Percentiles rank a stretch among this genome's conserved stretches.
Conservation (phyloP, 2,888 invertebrate genomes). For the Eupithecia vulgata region DNA sequence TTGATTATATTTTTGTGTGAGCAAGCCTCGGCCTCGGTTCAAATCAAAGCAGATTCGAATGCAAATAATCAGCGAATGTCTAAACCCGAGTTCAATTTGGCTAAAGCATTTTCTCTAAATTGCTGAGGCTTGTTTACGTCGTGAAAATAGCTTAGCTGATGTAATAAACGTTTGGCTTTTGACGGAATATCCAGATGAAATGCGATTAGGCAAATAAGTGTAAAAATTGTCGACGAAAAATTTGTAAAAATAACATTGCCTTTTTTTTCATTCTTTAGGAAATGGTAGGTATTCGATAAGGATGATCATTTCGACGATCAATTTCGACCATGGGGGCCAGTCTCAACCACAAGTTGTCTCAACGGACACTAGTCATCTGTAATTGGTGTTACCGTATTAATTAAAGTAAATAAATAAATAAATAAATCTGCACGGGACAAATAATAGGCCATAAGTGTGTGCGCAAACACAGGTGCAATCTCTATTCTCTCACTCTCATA, state of each 20-base stretch:
- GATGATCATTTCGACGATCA: too few species aligned
- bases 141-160: constrained; percentile 4
- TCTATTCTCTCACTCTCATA: too few species aligned
- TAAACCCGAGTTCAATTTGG: constrained; percentile 14
- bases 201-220: background rate
- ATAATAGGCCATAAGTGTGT: too few species aligned
- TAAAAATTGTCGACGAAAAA: background rate
- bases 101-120: constrained; percentile 9
- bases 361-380: too few species aligned
- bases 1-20: constrained; percentile 39
- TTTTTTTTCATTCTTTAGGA: background rate
- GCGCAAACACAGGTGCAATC: too few species aligned
- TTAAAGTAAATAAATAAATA: too few species aligned
- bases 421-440: too few species aligned
- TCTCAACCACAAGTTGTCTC: too few species aligned
- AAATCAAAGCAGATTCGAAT: constrained; percentile 33
- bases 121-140: constrained; percentile 9
- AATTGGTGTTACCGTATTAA: too few species aligned
- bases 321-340: background rate
- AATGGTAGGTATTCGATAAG: background rate
- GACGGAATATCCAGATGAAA: background rate
- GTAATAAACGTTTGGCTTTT: background rate
- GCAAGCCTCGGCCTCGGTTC: constrained; percentile 22
- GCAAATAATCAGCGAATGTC: constrained; percentile 21
- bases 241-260: background rate